These are phyloP conservation scores for Eurytoma californica DNA, from an alignment of 2,888 invertebrate genomes.

Conservation along the genomic window DNA sequence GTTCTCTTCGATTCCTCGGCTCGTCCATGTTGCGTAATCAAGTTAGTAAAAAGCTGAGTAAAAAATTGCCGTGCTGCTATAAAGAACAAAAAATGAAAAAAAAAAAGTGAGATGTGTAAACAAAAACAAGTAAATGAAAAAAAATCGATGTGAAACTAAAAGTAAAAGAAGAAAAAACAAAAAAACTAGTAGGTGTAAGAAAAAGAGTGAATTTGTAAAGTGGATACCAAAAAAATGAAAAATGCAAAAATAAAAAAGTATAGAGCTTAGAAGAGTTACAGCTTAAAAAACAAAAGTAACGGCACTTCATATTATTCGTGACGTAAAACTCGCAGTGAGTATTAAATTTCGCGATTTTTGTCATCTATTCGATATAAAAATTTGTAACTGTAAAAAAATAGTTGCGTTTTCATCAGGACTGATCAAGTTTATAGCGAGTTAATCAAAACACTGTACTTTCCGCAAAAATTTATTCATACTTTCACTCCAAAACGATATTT, in stretches of 20 bases:
- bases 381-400: conserved; percentile 1
- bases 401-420: conserved; percentile 63
- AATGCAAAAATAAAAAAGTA: conserved; percentile 48
- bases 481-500: background rate
- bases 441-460: background rate
- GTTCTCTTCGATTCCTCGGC: conserved; percentile 55
- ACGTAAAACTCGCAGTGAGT: conserved; percentile 30
- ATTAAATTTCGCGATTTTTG: conserved; percentile 2
- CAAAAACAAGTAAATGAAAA: conserved; percentile 12
- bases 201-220: conserved; percentile 25
- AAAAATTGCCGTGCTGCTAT: conserved; percentile 58
- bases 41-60: conserved; percentile 67
- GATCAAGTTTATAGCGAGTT: conserved; percentile 66
- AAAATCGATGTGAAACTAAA: conserved; percentile 1
- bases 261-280: conserved; percentile 37
- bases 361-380: conserved; percentile 2
- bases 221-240: conserved; percentile 36
- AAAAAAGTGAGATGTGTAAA: background rate
- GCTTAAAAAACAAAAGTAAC: conserved; percentile 58
- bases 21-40: conserved; percentile 51
- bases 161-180: conserved; percentile 39
- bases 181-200: conserved; percentile 51
- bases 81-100: conserved; percentile 23
- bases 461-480: background rate
- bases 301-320: conserved; percentile 63